Conservation (phyloP, 2,888 invertebrate species). For the Caenorhabditis wallacei region DNA sequence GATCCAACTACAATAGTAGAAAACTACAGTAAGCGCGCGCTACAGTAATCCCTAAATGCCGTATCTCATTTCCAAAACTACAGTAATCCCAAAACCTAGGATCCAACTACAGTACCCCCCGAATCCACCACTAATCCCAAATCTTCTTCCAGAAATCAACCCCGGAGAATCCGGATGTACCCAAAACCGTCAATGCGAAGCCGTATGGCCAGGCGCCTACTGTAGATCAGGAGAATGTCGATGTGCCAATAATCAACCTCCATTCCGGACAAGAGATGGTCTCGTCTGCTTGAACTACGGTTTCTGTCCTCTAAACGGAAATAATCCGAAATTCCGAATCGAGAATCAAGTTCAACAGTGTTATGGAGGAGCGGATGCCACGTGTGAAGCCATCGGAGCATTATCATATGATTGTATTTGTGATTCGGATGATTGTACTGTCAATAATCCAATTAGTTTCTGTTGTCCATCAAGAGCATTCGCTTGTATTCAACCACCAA, state of each 20-base stretch:
- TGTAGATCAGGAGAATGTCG: conserved; percentile 82
- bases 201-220: conserved; percentile 82
- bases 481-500: conserved; percentile 82
- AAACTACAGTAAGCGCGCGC: no score
- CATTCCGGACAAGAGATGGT: conserved; percentile 80
- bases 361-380: conserved; percentile 82
- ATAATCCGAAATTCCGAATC: conserved; percentile 83
- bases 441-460: conserved; percentile 82
- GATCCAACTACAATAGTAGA: no score
- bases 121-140: neutral
- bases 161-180: conserved; percentile 83
- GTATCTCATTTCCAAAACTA: no score
- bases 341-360: conserved; percentile 83
- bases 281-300: conserved; percentile 82
- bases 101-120: no score
- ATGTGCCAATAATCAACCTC: conserved; percentile 83
- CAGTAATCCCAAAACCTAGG: no score
- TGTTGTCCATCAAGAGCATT: conserved; percentile 83
- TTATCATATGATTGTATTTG: conserved; percentile 83
- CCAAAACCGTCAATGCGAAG: conserved; percentile 82
- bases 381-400: conserved; percentile 83
- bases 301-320: conserved; percentile 83
- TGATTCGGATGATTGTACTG: conserved; percentile 82
- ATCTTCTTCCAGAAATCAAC: conserved; percentile 79
- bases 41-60: no score